These are phyloP conservation scores for Poeciliopsis paucimaculata DNA, from an alignment of 2,797 vertebrate species.

Conservation along the genomic window DNA sequence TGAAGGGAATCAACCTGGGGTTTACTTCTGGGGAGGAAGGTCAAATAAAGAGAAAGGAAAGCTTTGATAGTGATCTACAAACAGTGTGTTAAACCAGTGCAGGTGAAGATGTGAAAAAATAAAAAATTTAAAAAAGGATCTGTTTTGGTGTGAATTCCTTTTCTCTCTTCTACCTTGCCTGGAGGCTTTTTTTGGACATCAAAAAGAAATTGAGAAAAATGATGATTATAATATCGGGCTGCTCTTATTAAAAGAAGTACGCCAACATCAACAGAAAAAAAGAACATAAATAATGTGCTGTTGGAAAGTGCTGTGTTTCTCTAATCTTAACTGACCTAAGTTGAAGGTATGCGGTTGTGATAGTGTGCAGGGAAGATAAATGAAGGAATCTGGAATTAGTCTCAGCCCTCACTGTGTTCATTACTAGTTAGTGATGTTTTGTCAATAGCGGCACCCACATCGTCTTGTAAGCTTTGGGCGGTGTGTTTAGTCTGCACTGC, in stretches of 20 bases:
- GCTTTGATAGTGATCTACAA: constrained; percentile 78
- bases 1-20: constrained; percentile 66
- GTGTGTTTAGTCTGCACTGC: constrained; percentile 88
- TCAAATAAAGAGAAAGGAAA: constrained; percentile 72
- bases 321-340: constrained; percentile 41
- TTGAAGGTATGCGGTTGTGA: constrained; percentile 47
- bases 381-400: constrained; percentile 65
- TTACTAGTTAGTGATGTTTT: constrained; percentile 90
- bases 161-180: constrained; percentile 54
- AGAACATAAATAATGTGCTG: constrained; percentile 46
- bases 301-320: constrained; percentile 32
- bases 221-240: constrained; percentile 63
- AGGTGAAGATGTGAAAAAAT: constrained; percentile 63
- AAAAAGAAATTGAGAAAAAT: constrained; percentile 59
- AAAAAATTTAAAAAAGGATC: constrained; percentile 39
- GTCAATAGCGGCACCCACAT: constrained; percentile 89
- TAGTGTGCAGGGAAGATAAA: constrained; percentile 55
- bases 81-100: constrained; percentile 71
- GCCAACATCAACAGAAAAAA: constrained; percentile 36
- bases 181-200: constrained; percentile 69
- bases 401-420: constrained; percentile 78
- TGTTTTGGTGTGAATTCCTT: constrained; percentile 56
- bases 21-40: constrained; percentile 74
- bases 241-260: constrained; percentile 60
- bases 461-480: constrained; percentile 93